Percentiles rank a stretch among this genome's conserved stretches.
These are phyloP conservation scores for Drosophila testacea DNA, from an alignment of 2,888 invertebrate genomes.

Conservation along the genomic window DNA sequence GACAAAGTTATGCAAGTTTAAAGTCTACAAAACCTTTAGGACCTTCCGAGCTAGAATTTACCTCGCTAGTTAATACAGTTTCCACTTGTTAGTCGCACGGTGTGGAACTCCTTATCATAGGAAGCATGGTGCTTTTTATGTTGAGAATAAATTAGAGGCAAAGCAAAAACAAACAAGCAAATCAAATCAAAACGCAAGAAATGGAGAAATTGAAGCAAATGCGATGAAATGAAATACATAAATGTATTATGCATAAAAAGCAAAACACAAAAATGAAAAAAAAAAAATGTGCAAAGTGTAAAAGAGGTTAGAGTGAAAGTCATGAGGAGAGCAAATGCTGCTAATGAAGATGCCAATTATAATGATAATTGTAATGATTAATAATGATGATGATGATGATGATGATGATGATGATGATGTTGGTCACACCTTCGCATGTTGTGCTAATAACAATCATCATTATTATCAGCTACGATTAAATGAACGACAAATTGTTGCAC, in stretches of 20 bases:
- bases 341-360: slow-evolving; percentile 3
- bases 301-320: slow-evolving; percentile 40
- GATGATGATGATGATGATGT: slow-evolving; percentile 14
- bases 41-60: not conserved
- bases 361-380: slow-evolving; percentile 12
- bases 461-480: slow-evolving; percentile 48
- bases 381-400: not conserved
- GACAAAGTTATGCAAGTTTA: too few relatives aligned
- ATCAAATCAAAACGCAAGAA: slow-evolving; percentile 19
- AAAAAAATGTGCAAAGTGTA: slow-evolving; percentile 12
- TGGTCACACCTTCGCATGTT: slow-evolving; percentile 17
- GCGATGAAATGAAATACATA: slow-evolving; percentile 4
- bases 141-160: slow-evolving; percentile 16
- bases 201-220: slow-evolving; percentile 5
- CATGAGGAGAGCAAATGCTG: not conserved
- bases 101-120: not conserved
- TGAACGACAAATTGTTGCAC: slow-evolving; percentile 51
- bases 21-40: too few relatives aligned
- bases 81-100: slow-evolving; percentile 10
- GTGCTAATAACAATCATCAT: slow-evolving; percentile 25
- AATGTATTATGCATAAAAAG: slow-evolving; percentile 22
- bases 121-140: not conserved
- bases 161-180: slow-evolving; percentile 13
- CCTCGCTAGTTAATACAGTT: not conserved
- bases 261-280: not conserved